These are phyloP conservation scores for Polydesmus complanatus DNA, from an alignment of 2,888 invertebrate genomes.

Conservation along the genomic window DNA sequence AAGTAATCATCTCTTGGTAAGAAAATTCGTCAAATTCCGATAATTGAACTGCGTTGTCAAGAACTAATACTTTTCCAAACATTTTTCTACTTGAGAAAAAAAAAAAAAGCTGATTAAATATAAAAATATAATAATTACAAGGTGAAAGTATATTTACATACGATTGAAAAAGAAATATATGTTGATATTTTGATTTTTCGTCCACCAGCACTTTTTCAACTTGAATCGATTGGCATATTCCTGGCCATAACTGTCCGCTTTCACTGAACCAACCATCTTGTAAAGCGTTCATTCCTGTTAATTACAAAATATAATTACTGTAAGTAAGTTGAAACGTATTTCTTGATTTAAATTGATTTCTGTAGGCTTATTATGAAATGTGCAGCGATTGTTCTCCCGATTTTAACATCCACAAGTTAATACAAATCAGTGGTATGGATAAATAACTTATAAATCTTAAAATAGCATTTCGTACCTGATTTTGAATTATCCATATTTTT, in stretches of 20 bases:
- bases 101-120: conserved; percentile 10
- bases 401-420: no score
- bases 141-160: conserved; percentile 1
- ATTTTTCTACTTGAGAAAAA: conserved; percentile 41
- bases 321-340: no score
- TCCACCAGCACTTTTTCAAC: conserved; percentile 62
- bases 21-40: conserved; percentile 91
- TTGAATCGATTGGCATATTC: conserved; percentile 73
- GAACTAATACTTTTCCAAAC: conserved; percentile 71
- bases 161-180: conserved; percentile 69
- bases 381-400: no score
- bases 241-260: conserved; percentile 77
- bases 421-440: no score
- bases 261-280: conserved; percentile 85
- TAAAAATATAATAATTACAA: neutral
- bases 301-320: no score
- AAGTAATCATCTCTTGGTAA: conserved; percentile 97
- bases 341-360: no score
- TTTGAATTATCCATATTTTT: no score
- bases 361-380: no score
- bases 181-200: conserved; percentile 68
- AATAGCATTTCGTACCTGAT: no score
- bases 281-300: conserved; percentile 48
- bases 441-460: no score
- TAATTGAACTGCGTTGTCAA: conserved; percentile 95